These are phyloP conservation scores for Galagoides demidoff DNA, from an alignment of 2,797 vertebrate genomes.

Conservation along the genomic window DNA sequence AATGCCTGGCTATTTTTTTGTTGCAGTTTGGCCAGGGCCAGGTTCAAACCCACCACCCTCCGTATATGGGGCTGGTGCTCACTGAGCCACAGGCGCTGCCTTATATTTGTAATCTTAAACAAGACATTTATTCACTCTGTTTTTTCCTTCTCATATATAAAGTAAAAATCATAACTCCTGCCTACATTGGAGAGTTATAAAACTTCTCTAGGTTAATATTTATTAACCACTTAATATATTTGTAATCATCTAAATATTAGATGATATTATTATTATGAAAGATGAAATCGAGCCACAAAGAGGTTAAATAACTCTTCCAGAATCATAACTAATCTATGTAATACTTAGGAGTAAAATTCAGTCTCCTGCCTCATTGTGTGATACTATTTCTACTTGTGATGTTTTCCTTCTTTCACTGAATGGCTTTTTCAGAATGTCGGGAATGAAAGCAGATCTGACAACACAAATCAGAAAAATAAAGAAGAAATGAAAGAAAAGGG, in stretches of 20 bases:
- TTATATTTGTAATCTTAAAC: not conserved
- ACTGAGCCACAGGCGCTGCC: no score
- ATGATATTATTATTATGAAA: not conserved
- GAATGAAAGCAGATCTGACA: not conserved
- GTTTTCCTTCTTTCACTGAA: not conserved
- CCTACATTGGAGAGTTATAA: not conserved
- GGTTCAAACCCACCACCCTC: no score
- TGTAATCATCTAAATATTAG: no score
- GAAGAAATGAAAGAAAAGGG: not conserved
- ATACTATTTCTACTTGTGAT: not conserved
- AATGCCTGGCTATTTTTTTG: no score
- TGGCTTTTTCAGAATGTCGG: not conserved
- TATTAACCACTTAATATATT: not conserved
- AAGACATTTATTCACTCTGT: slow-evolving; percentile 9
- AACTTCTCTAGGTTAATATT: slow-evolving; percentile 43
- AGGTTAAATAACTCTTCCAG: slow-evolving; percentile 9
- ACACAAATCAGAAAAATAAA: slow-evolving; percentile 4
- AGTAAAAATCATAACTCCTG: slow-evolving; percentile 41
- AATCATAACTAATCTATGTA: not conserved
- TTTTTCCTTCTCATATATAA: slow-evolving; percentile 36
- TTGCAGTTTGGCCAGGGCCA: no score
- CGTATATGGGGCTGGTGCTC: no score
- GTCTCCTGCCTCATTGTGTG: not conserved
- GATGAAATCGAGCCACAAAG: not conserved
- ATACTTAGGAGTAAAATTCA: not conserved